Base-by-base conservation (phyloP, 2,888 invertebrate genomes). In the Leptinotarsa tumamoca region DNA sequence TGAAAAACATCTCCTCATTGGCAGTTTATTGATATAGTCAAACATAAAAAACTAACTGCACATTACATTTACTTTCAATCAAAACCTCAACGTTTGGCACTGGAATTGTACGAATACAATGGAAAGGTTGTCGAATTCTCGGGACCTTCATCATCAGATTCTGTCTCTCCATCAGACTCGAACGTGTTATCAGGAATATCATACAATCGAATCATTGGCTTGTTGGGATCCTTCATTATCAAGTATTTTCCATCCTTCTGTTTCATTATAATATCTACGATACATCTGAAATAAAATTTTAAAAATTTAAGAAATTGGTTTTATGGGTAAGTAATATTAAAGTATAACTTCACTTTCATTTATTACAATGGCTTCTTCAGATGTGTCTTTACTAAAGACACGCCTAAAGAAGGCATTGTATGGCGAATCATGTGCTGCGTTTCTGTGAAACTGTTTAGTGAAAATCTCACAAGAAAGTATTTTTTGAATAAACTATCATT, bases 141-240 rank as follows among this genome's bases (percentile, higher is more conserved):
- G 7, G 87, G 84, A 18, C 85, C 90, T 43, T 93, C 96, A 82
- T 95, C 95, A 17, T 95, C 95, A 68, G 94, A 94, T 76, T 95
- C 95, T 68, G 96, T 95, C 13, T 97, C 97, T n/a, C 96, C 97
- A 87, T 98, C 98, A 58, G 97, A 96, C 87, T 99, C 99, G 90
- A 99, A 99, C 0, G 99, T 98, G 88, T 98, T 97, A 89, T 99
- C 98, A 71, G 99, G 99, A 87, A 99, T 98, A 89, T 98, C 97
- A 88, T 99, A 99, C 82, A 99, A 91, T 82, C 98, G 95, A 83
- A 99, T 96, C 91, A 98, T 94, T 0, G 97, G 97, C 93, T 99
- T 99, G 90, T 98, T 99, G 4, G 99, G 99, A 89, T 99, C 98
- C 90, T 99, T 98, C 96, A 99, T 97, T 82, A 99, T 97, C 85